Evolutionary conservation across 2,888 invertebrate genomes (phyloP).

Genomic region (Apotomis capreana): DNA sequence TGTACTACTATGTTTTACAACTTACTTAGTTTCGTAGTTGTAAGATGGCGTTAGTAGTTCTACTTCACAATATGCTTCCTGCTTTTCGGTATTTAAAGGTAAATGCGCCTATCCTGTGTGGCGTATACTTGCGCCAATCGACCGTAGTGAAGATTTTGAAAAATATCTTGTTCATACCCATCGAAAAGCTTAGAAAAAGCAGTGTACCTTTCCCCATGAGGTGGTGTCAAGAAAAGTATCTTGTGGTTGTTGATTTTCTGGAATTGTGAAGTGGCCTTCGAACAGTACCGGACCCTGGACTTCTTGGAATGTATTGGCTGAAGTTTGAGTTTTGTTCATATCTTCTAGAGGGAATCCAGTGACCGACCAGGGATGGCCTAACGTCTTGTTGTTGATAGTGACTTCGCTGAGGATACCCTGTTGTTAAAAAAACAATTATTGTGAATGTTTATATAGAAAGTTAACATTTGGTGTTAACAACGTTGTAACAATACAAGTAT

Average conservation of each 20-base stretch:
- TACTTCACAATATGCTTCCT: too few relatives aligned
- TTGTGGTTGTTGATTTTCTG: slow-evolving; percentile 72
- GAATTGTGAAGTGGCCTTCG: slow-evolving; percentile 71
- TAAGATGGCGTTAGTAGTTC: too few relatives aligned
- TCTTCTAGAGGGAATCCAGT: slow-evolving; percentile 83
- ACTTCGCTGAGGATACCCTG: slow-evolving; percentile 85
- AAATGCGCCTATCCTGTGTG: too few relatives aligned
- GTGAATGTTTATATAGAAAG: too few relatives aligned
- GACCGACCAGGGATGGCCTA: slow-evolving; percentile 85
- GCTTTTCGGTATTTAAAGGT: too few relatives aligned
- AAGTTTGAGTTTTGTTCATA: slow-evolving; percentile 47
- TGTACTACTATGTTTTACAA: too few relatives aligned
- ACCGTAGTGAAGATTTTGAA: too few relatives aligned
- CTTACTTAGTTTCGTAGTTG: too few relatives aligned
- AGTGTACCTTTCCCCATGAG: slow-evolving; percentile 90
- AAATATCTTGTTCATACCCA: too few relatives aligned
- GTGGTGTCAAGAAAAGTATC: slow-evolving; percentile 91
- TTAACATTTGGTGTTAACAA: too few relatives aligned
- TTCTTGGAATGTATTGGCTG: slow-evolving; percentile 18
- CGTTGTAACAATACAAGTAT: too few relatives aligned
- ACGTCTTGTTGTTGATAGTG: slow-evolving; percentile 70
- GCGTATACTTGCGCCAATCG: too few relatives aligned
- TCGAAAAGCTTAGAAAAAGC: not conserved
- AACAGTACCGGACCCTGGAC: slow-evolving; percentile 82
- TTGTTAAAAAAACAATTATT: slow-evolving; percentile 41